Evolutionary conservation across 2,888 invertebrate genomes (phyloP).

Genomic region (Plusia festucae): DNA sequence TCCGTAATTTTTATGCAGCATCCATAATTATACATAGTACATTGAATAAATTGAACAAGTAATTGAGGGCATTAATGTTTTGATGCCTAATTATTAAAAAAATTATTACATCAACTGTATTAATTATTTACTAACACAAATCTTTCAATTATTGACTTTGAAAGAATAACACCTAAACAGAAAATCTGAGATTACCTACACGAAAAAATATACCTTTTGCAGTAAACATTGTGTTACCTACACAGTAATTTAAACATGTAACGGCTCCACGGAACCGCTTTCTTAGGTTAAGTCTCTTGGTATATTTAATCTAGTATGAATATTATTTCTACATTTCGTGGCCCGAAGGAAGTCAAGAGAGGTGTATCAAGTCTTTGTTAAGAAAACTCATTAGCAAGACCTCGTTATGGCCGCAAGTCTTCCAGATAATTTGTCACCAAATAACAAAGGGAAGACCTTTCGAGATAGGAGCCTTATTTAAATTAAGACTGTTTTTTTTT

Average conservation of each 20-base stretch:
- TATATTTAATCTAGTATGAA: not conserved
- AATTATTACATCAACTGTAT: too few relatives aligned
- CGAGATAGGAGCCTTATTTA: conserved; percentile 20
- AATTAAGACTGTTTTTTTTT: conserved; percentile 5
- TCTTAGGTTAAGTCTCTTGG: not conserved
- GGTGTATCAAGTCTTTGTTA: conserved; percentile 14
- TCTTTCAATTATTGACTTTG: too few relatives aligned
- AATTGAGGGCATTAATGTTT: too few relatives aligned
- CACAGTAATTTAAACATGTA: too few relatives aligned
- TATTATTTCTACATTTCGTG: conserved; percentile 3
- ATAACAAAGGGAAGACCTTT: conserved; percentile 14
- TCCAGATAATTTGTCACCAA: conserved; percentile 39
- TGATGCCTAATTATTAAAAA: too few relatives aligned
- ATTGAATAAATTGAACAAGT: too few relatives aligned
- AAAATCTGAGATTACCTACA: too few relatives aligned
- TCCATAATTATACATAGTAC: too few relatives aligned
- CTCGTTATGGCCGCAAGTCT: conserved; percentile 43
- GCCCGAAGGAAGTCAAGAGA: conserved; percentile 16
- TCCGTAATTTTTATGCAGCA: not conserved
- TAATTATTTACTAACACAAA: too few relatives aligned
- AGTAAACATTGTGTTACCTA: too few relatives aligned
- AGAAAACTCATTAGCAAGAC: conserved; percentile 29
- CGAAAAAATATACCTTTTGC: too few relatives aligned
- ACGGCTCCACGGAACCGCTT: not conserved
- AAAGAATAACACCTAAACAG: too few relatives aligned